Base-by-base conservation (phyloP, 2,113 vertebrate species). In the Protomyctophum bolini region DNA sequence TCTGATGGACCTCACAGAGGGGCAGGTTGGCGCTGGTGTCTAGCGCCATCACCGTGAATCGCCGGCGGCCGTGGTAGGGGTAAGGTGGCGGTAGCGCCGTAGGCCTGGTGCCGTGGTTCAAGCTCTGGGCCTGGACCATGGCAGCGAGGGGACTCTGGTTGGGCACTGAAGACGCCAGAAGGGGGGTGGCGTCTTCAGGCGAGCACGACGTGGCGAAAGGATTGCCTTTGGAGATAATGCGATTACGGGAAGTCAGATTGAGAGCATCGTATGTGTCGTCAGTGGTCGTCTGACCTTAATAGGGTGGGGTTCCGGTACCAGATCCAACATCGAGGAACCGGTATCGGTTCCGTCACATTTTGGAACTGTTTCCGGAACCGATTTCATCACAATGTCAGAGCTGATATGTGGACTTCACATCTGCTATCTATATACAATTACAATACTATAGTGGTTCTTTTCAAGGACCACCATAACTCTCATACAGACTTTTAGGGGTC, bases 21-120 rank as follows among this genome's bases (percentile, higher is more conserved):
- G 91, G 83, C 12, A 81, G 2, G 21, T 21, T 71, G 0, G 55
- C 15, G 68, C 62, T 74, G 28, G 58, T 68, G 0, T 59, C 87
- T 0, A 74, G 78, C 9, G 81, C 88, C 1, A 73, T 84, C 61
- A 93, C 1, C 0, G 89, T 91, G 84, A 84, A 92, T 1, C 91
- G 76, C 10, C 91, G 77, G 8, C 77, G 75, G 58, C 73, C 4
- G 0, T 50, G 4, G n/a, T 0, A 72, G 6, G 6, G 0, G 12
- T 1, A 28, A 2, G 11, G 2, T 9, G 46, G 55, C 0, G 15
- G 3, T 0, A 54, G 58, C 0, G 46, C 52, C 7, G 8, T 10
- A 0, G 8, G 58, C 33, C 46, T 2, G 41, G 61, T 6, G 15
- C 56, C 11, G 11, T n/a, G 7, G 11, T 63, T 46, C n/a, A n/a